Conservation (phyloP, 2,888 invertebrate genomes). For the Scaptomyza cyrtandrae region DNA sequence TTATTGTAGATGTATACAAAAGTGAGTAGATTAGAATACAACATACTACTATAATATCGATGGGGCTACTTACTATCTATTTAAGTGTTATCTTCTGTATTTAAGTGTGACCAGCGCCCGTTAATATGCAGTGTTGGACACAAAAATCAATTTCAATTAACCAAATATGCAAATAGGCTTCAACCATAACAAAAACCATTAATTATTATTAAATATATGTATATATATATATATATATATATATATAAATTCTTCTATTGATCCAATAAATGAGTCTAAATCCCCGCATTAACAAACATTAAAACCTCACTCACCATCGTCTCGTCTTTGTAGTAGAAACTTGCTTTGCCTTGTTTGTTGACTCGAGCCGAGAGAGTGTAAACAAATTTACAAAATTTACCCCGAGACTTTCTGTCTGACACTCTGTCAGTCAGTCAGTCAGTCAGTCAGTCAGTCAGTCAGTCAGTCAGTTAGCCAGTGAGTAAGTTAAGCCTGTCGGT, state of each 20-base stretch:
- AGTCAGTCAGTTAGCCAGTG: background rate
- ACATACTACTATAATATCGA: too few species aligned
- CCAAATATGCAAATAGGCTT: slow-evolving; percentile 69
- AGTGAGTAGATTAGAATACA: too few species aligned
- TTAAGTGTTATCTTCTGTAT: too few species aligned
- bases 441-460: too few species aligned
- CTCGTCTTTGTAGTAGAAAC: slow-evolving; percentile 10
- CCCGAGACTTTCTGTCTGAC: slow-evolving; percentile 5
- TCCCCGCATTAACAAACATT: background rate
- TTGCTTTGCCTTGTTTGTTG: slow-evolving; percentile 61
- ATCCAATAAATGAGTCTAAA: slow-evolving; percentile 1
- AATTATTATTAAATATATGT: slow-evolving; percentile 1
- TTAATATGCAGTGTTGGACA: slow-evolving; percentile 38
- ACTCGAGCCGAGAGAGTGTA: slow-evolving; percentile 37
- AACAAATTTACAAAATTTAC: slow-evolving; percentile 66
- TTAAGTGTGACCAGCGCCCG: slow-evolving; percentile 23
- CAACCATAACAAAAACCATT: slow-evolving; percentile 4
- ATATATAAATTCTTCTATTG: slow-evolving; percentile 22
- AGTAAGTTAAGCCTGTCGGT: background rate
- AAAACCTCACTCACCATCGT: too few species aligned
- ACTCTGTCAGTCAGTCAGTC: slow-evolving; percentile 14
- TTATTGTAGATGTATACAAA: too few species aligned
- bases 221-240: background rate
- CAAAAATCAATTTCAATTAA: slow-evolving; percentile 76
- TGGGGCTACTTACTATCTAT: too few species aligned